Base-by-base conservation (phyloP, 1,140 invertebrate genomes). In the Drosophila yakuba region DNA sequence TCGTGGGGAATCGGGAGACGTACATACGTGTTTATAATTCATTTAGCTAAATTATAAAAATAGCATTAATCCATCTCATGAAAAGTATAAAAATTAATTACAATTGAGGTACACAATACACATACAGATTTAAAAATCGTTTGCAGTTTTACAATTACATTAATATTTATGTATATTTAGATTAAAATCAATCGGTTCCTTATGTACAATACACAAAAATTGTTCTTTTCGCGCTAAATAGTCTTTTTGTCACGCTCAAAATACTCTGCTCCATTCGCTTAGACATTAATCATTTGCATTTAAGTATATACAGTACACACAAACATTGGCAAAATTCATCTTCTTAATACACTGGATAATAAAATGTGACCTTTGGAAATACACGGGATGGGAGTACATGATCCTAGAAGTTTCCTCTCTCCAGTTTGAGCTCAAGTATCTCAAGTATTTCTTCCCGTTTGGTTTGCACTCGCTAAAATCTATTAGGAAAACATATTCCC, bases 161-260 rank as follows among this genome's bases (percentile, higher is more conserved):
- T 69, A 52, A 56, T 79, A 74, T 60, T 72, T 76, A 58, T 64
- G 66, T 77, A 78, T 67, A 73, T 77, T 69, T 82, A 85, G 75
- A 73, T 83, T 83, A 88, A 88, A 88, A 88, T 89, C 80, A 86
- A 86, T 83, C 59, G 69, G 66, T 82, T 79, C 88, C 62, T 83
- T 86, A 86, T 86, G 72, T 86, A 86, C 83, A 86, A 56, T 86
- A 86, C 83, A 88, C 83, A 88, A 84, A 84, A 85, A 74, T 85
- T 41, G 57, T 78, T 85, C 75, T 75, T 88, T 86, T 85, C 83
- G 82, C 82, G 79, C 72, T 79, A 83, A 88, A 86, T 86, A 86
- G 83, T 86, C 79, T 86, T 83, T 79, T 81, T 82, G 64, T 66
- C 64, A 68, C 83, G 71, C 79, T 72, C 71, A 86, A 86, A 86